These are phyloP conservation scores for Ametastegia equiseti DNA, from an alignment of 2,888 invertebrate species.

Conservation along the genomic window DNA sequence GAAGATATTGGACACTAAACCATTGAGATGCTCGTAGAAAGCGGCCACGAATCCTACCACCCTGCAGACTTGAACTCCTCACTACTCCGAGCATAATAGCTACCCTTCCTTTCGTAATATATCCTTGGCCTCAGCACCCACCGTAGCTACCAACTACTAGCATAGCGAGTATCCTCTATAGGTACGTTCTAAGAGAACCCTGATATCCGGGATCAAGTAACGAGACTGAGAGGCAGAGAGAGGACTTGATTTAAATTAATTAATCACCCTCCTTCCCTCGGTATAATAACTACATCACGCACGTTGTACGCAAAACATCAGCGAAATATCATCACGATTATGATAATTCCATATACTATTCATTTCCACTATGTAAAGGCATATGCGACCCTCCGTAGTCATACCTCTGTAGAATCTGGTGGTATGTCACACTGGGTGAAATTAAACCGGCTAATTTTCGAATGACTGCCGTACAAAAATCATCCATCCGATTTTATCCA, in stretches of 20 bases:
- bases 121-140: neutral
- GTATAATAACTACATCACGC: neutral
- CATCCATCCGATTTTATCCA: too few species aligned
- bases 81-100: slow-evolving; percentile 15
- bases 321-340: too few species aligned
- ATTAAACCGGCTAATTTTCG: too few species aligned
- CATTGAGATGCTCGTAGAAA: neutral
- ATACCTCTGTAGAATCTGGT: too few species aligned
- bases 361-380: too few species aligned
- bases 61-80: too few species aligned
- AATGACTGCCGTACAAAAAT: too few species aligned
- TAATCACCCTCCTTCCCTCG: too few species aligned
- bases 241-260: neutral
- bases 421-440: too few species aligned
- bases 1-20: slow-evolving; percentile 45
- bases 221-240: neutral
- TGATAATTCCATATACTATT: too few species aligned
- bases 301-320: too few species aligned
- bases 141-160: neutral
- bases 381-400: too few species aligned
- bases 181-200: neutral
- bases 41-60: slow-evolving; percentile 11
- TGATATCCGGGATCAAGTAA: neutral
- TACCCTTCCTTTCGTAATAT: neutral
- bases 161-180: neutral